Base-by-base conservation (phyloP, 2,797 vertebrate species). In the Tamandua tetradactyla region DNA sequence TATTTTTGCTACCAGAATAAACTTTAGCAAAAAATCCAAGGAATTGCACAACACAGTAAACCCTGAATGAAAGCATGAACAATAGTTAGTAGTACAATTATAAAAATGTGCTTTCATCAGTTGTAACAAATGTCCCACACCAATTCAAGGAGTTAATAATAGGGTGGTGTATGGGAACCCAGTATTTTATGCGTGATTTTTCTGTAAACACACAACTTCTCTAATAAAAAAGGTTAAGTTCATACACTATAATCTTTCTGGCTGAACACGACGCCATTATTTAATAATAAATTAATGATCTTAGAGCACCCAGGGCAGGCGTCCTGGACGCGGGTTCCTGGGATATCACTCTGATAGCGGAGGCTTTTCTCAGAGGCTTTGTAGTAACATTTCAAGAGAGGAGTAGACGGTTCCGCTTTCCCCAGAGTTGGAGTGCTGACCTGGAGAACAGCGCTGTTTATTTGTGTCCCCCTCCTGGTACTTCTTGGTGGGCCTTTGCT, bases 401-500 rank as follows among this genome's bases (percentile, higher is more conserved):
- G 61, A 32, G 47, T 32, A 55, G 27, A 69, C 76, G 27, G 27
- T 75, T 75, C 85, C 3, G 18, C 37, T 64, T 52, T 64, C 49
- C 27, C n/a, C 2, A 5, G 75, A 62, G 57, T 42, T n/a, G 42
- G 62, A 23, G 23, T 61, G 18, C 74, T 72, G 74, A 66, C 78
- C 79, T 64, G 47, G 44, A 4, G 17, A 15, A 27, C 12, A 5
- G 23, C 9, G 8, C 18, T 4, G 0, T 5, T 30, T 27, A 10
- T 55, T 10, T 49, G 12, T 18, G 4, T 9, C 30, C 25, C 10
- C 4, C 25, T 87, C 30, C 62, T 71, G 74, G 52, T 27, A 10
- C 2, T 1, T 42, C 49, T 22, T 64, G 0, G 0, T 5, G 22
- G 79, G 57, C 40, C 27, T 18, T 55, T 11, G 0, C 1, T 2